Conservation (phyloP, 2,113 vertebrate species). For the Phrynosoma blainvillii region DNA sequence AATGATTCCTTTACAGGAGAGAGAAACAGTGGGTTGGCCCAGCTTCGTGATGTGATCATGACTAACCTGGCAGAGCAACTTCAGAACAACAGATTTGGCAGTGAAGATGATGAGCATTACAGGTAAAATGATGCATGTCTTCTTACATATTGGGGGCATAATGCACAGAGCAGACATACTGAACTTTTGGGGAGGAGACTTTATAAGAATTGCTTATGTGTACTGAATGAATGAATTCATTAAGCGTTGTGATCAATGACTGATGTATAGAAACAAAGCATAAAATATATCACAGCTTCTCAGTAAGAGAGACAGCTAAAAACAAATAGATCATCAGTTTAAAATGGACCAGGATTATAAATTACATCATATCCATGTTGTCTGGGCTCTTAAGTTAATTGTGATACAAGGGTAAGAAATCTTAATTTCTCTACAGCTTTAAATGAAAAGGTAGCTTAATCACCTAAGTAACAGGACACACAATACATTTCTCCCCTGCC, state of each 20-base stretch:
- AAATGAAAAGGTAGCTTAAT: background rate
- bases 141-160: no score
- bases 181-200: no score
- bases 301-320: background rate
- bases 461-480: background rate
- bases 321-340: background rate
- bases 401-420: background rate
- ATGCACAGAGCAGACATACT: background rate
- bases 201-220: background rate
- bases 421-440: background rate
- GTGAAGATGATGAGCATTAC: constrained; percentile 97
- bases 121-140: constrained; percentile 75
- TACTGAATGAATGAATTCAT: no score
- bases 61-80: constrained; percentile 93
- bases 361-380: background rate
- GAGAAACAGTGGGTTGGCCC: constrained; percentile 91
- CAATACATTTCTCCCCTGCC: background rate
- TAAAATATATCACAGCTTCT: background rate
- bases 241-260: background rate
- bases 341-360: background rate
- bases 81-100: constrained; percentile 97
- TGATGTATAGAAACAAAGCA: background rate
- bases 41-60: constrained; percentile 94
- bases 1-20: constrained; percentile 81
- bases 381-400: background rate